Evolutionary conservation across 2,797 vertebrate species (phyloP), one percentile per base, ranked within the genome.

Genomic region (Loris lydekkerianus): DNA sequence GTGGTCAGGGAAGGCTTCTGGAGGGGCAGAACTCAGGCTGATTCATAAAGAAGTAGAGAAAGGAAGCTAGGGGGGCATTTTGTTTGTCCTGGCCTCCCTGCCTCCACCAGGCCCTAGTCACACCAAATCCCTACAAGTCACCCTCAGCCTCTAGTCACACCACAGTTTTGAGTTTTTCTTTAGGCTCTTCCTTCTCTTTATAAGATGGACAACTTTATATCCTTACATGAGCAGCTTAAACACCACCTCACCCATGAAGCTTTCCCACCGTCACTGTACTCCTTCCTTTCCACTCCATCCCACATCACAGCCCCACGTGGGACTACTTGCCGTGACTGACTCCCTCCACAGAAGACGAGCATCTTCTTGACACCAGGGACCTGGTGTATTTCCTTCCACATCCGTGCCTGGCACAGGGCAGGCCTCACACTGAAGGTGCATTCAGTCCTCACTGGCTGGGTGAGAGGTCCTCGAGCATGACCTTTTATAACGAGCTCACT

Each of bases 251-350:
- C 81, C 46, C 23, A 5, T 0, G 37, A 31, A 53, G 58, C 43
- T 34, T 49, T 90, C 85, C 63, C 37, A 15, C 31, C 9, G 23
- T 56, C 34, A 14, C 27, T 5, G 4, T 18, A 15, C 31, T 75
- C 58, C 60, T 90, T 53, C 34, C 11, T 81, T 21, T 89, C 46
- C 29, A 29, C 37, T 46, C 4, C 17, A 25, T 70, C 60, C 81
- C 18, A 0, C 14, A 9, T 37, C 63, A 23, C 2, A 21, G 31
- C 17, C n/a, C 7, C 21, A 10, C 13, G 17, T 2, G 0, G 46
- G 53, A 18, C 0, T 2, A 2, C 31, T 25, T 73, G 10, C 17
- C 21, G 0, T 21, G 31, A 65, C 27, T 31, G n/a, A 37, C 18
- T 85, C 56, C 23, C 37, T 63, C 34, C 3, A 0, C 27, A 27